phyloP scores from a whole-genome alignment of 2,113 vertebrate species.

The Tragulus kanchil region DNA sequence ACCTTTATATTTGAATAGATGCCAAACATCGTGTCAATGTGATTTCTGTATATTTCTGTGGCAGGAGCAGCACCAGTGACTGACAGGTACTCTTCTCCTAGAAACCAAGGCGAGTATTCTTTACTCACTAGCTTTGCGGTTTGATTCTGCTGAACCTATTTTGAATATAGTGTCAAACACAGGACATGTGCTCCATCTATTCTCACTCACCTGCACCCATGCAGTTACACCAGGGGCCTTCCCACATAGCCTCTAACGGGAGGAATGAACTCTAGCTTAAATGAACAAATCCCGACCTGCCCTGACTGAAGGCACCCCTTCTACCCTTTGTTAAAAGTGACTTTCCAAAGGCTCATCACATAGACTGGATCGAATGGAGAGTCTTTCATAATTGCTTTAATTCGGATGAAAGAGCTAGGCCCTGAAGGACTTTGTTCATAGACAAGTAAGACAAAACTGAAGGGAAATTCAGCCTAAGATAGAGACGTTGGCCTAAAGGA shows the following conservation, averaged over 20 bases:
- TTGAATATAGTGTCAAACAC: background rate
- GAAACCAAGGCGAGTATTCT: background rate
- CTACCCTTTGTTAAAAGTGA: background rate
- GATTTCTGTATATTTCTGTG: background rate
- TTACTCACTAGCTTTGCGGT: background rate
- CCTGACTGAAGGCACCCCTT: background rate
- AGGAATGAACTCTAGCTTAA: background rate
- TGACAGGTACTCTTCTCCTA: background rate
- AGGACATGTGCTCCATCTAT: background rate
- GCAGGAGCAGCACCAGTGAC: background rate
- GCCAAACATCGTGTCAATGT: background rate
- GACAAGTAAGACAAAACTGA: background rate
- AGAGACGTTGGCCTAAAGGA: background rate
- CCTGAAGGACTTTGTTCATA: background rate
- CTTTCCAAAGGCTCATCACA: background rate
- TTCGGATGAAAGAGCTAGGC: background rate
- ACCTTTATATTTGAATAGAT: background rate
- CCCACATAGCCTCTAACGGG: background rate
- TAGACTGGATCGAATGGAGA: background rate
- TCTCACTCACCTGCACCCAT: background rate
- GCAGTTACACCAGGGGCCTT: background rate
- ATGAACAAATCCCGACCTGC: background rate
- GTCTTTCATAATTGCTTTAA: background rate
- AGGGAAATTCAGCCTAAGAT: background rate
- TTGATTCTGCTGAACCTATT: background rate